Percentiles rank a stretch among this genome's conserved stretches.
phyloP scores from a whole-genome alignment of 2,888 invertebrate species.

The Celastrina argiolus region DNA sequence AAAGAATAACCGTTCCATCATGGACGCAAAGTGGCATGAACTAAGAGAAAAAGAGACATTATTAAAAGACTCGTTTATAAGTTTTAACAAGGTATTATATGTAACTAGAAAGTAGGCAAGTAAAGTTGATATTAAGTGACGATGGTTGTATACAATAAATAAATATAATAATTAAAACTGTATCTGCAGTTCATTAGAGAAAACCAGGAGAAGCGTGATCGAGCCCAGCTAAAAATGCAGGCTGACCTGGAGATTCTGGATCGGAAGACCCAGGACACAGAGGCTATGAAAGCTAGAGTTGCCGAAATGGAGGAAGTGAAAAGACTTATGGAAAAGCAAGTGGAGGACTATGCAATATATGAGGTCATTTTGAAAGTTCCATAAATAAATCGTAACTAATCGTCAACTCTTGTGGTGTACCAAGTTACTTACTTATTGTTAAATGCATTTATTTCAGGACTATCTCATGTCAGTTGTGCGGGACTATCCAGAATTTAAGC shows the following conservation, averaged over 20 bases:
- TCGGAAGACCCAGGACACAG: conserved; percentile 70
- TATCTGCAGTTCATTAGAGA: conserved; percentile 76
- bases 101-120: background rate
- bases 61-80: conserved; percentile 78
- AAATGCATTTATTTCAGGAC: too few relatives aligned
- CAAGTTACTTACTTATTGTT: background rate
- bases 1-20: conserved; percentile 50
- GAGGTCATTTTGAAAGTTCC: conserved; percentile 47
- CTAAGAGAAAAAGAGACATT: conserved; percentile 70
- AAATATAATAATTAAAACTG: background rate
- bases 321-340: conserved; percentile 76
- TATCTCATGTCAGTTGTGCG: conserved; percentile 78
- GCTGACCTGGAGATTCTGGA: conserved; percentile 72
- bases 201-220: conserved; percentile 80
- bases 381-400: background rate
- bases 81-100: conserved; percentile 75
- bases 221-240: conserved; percentile 77
- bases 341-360: conserved; percentile 77
- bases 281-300: conserved; percentile 66
- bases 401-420: too few relatives aligned
- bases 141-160: background rate
- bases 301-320: conserved; percentile 68
- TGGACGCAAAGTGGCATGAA: conserved; percentile 77
- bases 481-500: conserved; percentile 74
- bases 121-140: too few relatives aligned